Conservation (phyloP, 2,797 vertebrate species). For the Thalassophryne amazonica region DNA sequence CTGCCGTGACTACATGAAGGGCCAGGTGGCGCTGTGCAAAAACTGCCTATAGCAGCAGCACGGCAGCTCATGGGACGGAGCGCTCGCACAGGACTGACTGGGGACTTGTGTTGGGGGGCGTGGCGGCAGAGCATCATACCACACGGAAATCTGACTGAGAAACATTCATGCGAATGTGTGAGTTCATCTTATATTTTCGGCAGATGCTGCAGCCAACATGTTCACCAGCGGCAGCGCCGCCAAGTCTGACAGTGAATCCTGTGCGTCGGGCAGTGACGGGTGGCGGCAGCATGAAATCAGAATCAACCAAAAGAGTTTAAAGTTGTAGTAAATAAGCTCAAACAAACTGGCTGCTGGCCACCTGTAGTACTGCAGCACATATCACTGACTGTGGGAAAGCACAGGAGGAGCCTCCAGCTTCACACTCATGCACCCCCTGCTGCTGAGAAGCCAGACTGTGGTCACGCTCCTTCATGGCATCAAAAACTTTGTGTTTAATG, state of each 20-base stretch:
- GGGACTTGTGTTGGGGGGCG: conserved; percentile 10
- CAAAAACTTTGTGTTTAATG: conserved; percentile 39
- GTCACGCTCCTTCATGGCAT: neutral
- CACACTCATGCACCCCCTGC: neutral
- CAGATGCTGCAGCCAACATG: conserved; percentile 17
- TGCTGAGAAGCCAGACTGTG: too few relatives aligned
- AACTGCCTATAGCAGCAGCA: conserved; percentile 82
- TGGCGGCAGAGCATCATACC: conserved; percentile 15
- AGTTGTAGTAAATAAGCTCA: conserved; percentile 9
- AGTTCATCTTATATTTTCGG: conserved; percentile 36
- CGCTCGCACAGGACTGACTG: neutral
- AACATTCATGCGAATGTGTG: neutral
- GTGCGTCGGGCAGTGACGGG: neutral
- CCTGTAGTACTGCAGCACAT: conserved; percentile 32
- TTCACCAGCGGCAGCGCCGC: conserved; percentile 19
- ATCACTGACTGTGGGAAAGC: conserved; percentile 14
- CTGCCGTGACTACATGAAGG: conserved; percentile 98
- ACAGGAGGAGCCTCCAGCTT: neutral
- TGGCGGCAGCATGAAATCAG: conserved; percentile 49
- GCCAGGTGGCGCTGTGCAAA: conserved; percentile 95
- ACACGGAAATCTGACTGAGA: neutral
- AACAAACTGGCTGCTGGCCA: conserved; percentile 18
- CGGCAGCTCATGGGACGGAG: neutral
- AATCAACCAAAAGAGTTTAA: conserved; percentile 44
- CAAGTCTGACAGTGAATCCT: neutral